A percentile compares a stretch with the other conserved stretches of the same genome.
phyloP scores from a whole-genome alignment of 2,113 vertebrate species.

The Pachycephala philippinensis region DNA sequence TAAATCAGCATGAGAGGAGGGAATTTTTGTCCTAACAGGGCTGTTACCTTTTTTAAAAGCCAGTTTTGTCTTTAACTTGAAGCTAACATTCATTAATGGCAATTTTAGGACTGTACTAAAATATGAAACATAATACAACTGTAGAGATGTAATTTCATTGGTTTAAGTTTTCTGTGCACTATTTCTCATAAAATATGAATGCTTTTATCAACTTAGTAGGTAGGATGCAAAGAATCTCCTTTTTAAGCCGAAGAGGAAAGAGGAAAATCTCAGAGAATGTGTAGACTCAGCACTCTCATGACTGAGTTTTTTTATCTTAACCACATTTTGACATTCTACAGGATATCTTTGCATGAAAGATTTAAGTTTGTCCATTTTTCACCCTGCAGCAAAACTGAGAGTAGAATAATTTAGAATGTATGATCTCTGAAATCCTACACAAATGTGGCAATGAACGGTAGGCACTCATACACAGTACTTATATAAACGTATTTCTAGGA shows the following conservation, averaged over 20 bases:
- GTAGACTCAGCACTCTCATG: background rate
- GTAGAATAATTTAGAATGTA: background rate
- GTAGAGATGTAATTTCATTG: conserved; percentile 65
- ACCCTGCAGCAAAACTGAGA: background rate
- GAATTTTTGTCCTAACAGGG: conserved; percentile 16
- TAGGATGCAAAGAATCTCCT: conserved; percentile 61
- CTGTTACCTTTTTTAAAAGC: conserved; percentile 7
- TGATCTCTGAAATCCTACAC: background rate
- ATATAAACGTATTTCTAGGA: background rate
- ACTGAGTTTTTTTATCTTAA: conserved; percentile 44
- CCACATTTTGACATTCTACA: conserved; percentile 6
- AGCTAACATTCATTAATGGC: conserved; percentile 35
- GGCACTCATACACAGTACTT: background rate
- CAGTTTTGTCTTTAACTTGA: conserved; percentile 43
- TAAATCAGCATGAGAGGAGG: conserved; percentile 29
- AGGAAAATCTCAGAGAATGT: conserved; percentile 33
- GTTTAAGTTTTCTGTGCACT: conserved; percentile 75
- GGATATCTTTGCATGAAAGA: background rate
- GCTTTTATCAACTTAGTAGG: conserved; percentile 59
- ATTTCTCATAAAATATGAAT: conserved; percentile 75
- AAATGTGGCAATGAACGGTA: background rate
- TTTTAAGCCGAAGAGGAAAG: conserved; percentile 48
- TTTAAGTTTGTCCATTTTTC: conserved; percentile 15
- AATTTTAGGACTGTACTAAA: conserved; percentile 55
- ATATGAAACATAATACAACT: conserved; percentile 23